These are phyloP conservation scores for Clavelina lepadiformis DNA, from an alignment of 23 tunicate genomes.

Conservation along the genomic window DNA sequence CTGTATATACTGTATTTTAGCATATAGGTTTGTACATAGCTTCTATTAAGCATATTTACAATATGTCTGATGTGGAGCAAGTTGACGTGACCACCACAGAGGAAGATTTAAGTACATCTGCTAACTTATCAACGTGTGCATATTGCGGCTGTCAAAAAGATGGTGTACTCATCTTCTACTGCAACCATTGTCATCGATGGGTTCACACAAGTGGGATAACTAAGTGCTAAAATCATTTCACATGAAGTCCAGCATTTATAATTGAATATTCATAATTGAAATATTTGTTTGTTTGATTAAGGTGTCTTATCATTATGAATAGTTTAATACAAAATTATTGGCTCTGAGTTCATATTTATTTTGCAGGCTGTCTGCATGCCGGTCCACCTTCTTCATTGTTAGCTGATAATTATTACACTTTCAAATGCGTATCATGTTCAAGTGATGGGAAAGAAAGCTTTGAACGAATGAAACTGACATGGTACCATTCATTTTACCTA, in stretches of 20 bases:
- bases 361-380: constrained; percentile 66
- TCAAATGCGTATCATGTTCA: constrained; percentile 63
- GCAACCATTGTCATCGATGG: constrained; percentile 49
- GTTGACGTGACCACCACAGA: constrained; percentile 42
- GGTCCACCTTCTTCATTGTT: constrained; percentile 67
- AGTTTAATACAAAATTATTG: neutral
- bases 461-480: constrained; percentile 69
- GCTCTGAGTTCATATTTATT: neutral
- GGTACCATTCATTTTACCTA: constrained; percentile 23
- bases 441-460: constrained; percentile 45
- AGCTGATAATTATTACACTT: constrained; percentile 65
- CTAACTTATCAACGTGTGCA: constrained; percentile 42
- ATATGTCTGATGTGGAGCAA: constrained; percentile 37
- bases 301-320: neutral
- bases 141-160: constrained; percentile 85
- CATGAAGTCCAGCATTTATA: neutral
- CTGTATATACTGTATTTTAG: too few species aligned
- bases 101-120: constrained; percentile 8
- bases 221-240: neutral
- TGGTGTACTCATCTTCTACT: constrained; percentile 72
- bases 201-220: constrained; percentile 55
- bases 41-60: too few species aligned
- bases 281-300: neutral
- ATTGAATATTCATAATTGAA: neutral
- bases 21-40: too few species aligned